Conservation (phyloP, 2,797 vertebrate species). For the Karalla daura region DNA sequence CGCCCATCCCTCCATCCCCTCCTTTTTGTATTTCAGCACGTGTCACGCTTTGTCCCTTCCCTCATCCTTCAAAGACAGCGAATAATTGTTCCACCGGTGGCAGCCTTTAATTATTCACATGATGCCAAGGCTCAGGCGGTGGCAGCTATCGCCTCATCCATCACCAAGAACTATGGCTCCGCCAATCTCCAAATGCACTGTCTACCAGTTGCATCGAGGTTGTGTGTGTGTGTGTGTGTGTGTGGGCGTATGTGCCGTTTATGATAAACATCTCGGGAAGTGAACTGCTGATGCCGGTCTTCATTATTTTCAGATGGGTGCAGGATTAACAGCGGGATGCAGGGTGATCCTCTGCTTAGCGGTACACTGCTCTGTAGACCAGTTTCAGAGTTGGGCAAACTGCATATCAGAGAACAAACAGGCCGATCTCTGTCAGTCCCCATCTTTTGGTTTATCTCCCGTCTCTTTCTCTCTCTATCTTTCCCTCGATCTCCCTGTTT, state of each 20-base stretch:
- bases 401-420: constrained; percentile 32
- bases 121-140: constrained; percentile 73
- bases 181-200: constrained; percentile 59
- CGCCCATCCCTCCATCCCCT: not conserved
- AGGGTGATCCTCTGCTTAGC: constrained; percentile 29
- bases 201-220: constrained; percentile 45
- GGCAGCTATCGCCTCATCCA: constrained; percentile 80
- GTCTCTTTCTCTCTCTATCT: constrained; percentile 7
- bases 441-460: constrained; percentile 23
- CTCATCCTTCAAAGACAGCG: constrained; percentile 72
- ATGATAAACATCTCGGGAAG: constrained; percentile 73
- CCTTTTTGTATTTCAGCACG: constrained; percentile 50
- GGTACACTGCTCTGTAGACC: constrained; percentile 43
- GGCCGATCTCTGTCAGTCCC: constrained; percentile 12
- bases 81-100: constrained; percentile 80
- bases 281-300: constrained; percentile 77
- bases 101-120: constrained; percentile 83
- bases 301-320: constrained; percentile 73
- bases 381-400: constrained; percentile 32
- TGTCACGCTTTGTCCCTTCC: constrained; percentile 52
- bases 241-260: constrained; percentile 26
- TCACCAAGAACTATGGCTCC: constrained; percentile 73
- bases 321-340: constrained; percentile 66
- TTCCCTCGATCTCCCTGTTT: constrained; percentile 20
- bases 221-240: constrained; percentile 28